Percentiles rank a stretch among this genome's conserved stretches.
Evolutionary conservation across 2,113 vertebrate species (phyloP).

Genomic region (Lagenorhynchus albirostris): DNA sequence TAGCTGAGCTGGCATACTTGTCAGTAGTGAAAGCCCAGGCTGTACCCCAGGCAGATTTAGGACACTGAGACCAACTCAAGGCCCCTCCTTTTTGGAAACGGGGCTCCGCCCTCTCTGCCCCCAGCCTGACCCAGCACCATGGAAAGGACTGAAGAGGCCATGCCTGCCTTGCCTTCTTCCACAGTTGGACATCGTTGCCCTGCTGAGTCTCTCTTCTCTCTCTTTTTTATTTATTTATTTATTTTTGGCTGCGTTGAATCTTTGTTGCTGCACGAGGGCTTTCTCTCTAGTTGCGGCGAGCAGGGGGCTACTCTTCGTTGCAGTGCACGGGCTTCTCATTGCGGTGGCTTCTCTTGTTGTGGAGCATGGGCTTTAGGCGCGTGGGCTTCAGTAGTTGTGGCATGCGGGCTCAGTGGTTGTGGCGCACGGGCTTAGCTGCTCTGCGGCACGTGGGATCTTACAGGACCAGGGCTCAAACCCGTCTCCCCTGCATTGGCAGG

Average conservation of each 20-base stretch:
- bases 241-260: no score
- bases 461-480: no score
- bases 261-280: no score
- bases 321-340: no score
- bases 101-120: not conserved
- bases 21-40: not conserved
- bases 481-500: no score
- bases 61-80: not conserved
- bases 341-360: no score
- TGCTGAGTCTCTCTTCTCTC: not conserved
- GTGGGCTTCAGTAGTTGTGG: no score
- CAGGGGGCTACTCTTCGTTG: no score
- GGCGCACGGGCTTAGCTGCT: no score
- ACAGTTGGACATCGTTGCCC: rapidly evolving
- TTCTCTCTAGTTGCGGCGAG: no score
- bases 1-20: not conserved
- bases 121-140: not conserved
- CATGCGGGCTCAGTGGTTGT: no score
- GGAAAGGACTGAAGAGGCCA: not conserved
- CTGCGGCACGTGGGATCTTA: rapidly evolving
- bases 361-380: no score
- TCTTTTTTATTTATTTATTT: not conserved
- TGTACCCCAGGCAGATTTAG: not conserved
- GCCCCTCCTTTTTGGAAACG: not conserved
- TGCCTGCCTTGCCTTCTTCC: not conserved